Evolutionary conservation across 2,888 invertebrate species (phyloP), one percentile per base, ranked within the genome.

Genomic region (Lepidochrysops patricia): DNA sequence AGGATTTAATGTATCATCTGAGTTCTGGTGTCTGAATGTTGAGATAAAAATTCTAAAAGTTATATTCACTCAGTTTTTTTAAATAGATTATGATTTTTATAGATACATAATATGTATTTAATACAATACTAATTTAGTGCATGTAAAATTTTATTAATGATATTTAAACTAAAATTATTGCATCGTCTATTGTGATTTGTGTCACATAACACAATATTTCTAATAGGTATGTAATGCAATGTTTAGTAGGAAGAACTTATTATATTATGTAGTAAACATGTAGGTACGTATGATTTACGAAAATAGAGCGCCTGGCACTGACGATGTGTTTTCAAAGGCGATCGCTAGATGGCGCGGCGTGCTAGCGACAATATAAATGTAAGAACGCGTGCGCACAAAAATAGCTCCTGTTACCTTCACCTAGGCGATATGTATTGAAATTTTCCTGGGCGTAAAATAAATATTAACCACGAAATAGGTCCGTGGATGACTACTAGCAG

Each of bases 381-480:
- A 68, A 65, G 50, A 63, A 75, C 80, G 84, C 80, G 79, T 80
- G 84, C 80, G 84, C 79, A 80, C 87, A 70, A 74, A 87, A 89
- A 89, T 89, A 89, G 85, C 73, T 70, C 69, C 73, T 77, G 84
- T 88, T 84, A 88, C 88, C 88, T 89, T 88, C 89, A 88, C 88
- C 88, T 88, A 86, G 85, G 81, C 76, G 72, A 65, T 72, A 75
- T 73, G 70, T 66, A 71, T 67, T 72, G 68, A 70, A 73, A 72
- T 73, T 56, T 66, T 67, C 63, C 72, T 67, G 73, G 76, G 67
- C 78, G 77, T 76, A 78, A 75, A 26, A 29, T 27, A 57, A 35
- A 57, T 15, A 57, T 23, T 29, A 7, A 57, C 43, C 4, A 43
- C 19, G 1, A 19, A 1, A 43, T 23, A 23, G 9, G 19, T 43